Evolutionary conservation across 2,888 invertebrate genomes (phyloP).

Genomic region (Chloromyia formosa): DNA sequence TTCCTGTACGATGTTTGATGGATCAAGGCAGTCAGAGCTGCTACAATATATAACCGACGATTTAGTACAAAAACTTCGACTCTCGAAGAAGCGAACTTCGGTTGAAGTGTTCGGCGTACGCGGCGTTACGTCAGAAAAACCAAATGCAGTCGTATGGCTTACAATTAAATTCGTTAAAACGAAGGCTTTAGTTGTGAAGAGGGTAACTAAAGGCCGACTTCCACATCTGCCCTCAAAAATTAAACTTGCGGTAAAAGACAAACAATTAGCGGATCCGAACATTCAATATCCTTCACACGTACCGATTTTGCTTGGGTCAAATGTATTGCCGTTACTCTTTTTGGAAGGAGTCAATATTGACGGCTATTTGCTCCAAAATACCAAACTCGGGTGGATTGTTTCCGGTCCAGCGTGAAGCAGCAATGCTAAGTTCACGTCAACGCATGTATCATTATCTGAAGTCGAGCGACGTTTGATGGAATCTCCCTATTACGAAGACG

Average conservation of each 20-base stretch:
- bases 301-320: too few species aligned
- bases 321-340: not conserved
- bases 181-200: not conserved
- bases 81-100: not conserved
- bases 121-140: not conserved
- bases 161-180: not conserved
- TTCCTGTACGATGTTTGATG: too few species aligned
- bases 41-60: too few species aligned
- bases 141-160: not conserved
- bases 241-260: not conserved
- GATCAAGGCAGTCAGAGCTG: too few species aligned
- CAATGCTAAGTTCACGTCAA: too few species aligned
- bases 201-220: not conserved
- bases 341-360: not conserved
- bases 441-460: not conserved
- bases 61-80: not conserved
- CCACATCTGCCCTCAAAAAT: not conserved
- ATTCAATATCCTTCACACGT: too few species aligned
- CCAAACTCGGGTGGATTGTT: not conserved
- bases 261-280: not conserved
- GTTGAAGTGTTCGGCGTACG: not conserved
- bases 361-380: not conserved
- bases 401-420: too few species aligned
- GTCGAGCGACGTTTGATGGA: not conserved
- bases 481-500: not conserved